Conservation (phyloP, 1,140 invertebrate genomes). For the Cephus cinctus region DNA sequence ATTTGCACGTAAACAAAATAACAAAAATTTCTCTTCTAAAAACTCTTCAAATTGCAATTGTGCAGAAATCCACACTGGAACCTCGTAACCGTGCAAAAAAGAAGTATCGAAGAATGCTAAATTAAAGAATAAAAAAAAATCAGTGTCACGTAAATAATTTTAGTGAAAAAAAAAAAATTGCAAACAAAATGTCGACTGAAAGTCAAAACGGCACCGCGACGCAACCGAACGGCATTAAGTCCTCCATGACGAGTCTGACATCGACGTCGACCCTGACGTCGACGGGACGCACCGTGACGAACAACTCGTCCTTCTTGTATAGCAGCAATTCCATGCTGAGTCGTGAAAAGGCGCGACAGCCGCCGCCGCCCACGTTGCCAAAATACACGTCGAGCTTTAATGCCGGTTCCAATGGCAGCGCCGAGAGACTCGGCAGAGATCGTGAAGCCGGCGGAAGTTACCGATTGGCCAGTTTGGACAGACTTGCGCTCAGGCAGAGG, state of each 20-base stretch:
- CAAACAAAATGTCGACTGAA: conserved; percentile 40
- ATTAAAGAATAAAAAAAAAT: background rate
- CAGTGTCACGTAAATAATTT: background rate
- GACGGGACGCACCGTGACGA: conserved; percentile 23
- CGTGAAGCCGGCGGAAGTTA: conserved; percentile 63
- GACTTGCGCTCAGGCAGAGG: conserved; percentile 68
- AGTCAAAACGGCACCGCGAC: conserved; percentile 45
- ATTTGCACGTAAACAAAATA: too few species aligned
- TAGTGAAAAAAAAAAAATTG: background rate
- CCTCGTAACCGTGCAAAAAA: background rate
- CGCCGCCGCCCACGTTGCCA: conserved; percentile 66
- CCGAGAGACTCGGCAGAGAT: conserved; percentile 55
- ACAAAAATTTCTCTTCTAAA: too few species aligned
- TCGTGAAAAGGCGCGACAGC: conserved; percentile 53
- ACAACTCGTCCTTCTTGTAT: conserved; percentile 54
- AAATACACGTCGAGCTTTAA: conserved; percentile 65
- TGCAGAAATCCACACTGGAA: too few species aligned
- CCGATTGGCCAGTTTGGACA: conserved; percentile 68
- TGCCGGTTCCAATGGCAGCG: conserved; percentile 54
- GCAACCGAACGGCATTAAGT: conserved; percentile 48
- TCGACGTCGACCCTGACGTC: conserved; percentile 29
- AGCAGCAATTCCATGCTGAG: conserved; percentile 50
- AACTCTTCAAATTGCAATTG: too few species aligned
- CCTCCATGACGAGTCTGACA: conserved; percentile 30
- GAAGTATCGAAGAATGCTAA: background rate